Evolutionary conservation across 2,113 vertebrate species (phyloP).

Genomic region (Pelodiscus sinensis): DNA sequence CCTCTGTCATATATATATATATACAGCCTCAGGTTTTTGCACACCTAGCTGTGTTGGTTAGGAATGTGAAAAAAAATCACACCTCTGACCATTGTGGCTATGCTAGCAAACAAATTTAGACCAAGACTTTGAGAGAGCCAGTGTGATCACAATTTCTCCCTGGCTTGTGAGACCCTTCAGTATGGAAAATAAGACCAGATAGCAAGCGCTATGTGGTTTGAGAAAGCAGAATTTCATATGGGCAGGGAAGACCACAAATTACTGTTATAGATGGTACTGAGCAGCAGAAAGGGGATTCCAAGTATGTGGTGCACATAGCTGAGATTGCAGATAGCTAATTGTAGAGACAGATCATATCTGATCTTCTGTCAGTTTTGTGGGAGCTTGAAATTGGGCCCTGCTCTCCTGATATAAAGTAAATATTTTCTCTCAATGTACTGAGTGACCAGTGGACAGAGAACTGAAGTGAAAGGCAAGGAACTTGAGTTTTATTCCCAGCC

Average conservation of each 20-base stretch:
- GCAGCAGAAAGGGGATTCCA: background rate
- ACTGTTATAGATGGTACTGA: background rate
- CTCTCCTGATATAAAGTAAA: background rate
- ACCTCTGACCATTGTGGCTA: background rate
- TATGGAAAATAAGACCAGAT: background rate
- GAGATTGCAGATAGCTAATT: background rate
- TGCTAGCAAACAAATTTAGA: background rate
- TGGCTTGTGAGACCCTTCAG: background rate
- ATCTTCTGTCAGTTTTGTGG: background rate
- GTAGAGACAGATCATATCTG: background rate
- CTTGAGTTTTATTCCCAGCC: background rate
- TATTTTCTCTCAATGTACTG: background rate
- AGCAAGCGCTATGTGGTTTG: background rate
- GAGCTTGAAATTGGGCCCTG: slow-evolving; percentile 2
- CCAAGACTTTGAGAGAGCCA: slow-evolving; percentile 8
- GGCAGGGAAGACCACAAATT: background rate
- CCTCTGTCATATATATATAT: background rate
- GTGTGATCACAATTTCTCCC: background rate
- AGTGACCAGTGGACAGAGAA: background rate
- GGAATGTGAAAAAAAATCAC: background rate
- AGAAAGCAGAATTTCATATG: background rate
- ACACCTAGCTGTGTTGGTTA: background rate
- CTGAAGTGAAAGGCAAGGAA: background rate
- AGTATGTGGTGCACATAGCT: background rate
- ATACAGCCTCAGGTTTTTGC: background rate